Evolutionary conservation across 2,113 vertebrate genomes (phyloP), one percentile per base, ranked within the genome.

Genomic region (Apodemus speciosus): DNA sequence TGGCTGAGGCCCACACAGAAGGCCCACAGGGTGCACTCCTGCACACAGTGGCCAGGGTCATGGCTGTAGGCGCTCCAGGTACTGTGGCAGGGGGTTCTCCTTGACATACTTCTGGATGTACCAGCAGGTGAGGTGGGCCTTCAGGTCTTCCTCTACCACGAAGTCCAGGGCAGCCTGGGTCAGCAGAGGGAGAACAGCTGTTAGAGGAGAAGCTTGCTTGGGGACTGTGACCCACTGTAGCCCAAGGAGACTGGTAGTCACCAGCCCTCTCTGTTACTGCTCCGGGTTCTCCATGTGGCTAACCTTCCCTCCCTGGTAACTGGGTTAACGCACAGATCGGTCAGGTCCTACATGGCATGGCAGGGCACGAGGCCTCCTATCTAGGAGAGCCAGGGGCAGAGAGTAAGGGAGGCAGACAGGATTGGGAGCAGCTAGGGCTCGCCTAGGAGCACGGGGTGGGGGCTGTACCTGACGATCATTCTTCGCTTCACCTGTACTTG

Each of bases 81-180:
- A 99, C 96, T 99, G 99, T 1, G 99, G 99, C 96, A 99, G 98
- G 0, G 99, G 99, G 96, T 99, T 99, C 97, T 99, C 99, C 98
- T 99, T 99, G 95, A 99, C 98, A 0, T 99, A 99, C 94, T 99
- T 99, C 98, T 99, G 99, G 92, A 99, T 99, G 97, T 99, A 99
- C 99, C 99, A 99, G 97, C 99, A 99, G 0, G 99, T 99, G 97
- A 99, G 97, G 94, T 99, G 99, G 90, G 99, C 99, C 97, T 98
- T 99, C 97, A 99, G 98, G 96, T 99, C 99, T 97, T 99, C 99
- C 97, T 99, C 99, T 90, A 99, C 99, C 97, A 99, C 99, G 1
- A 99, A 99, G 96, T 99, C 99, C 99, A 99, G 98, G 92, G 99
- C 99, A 64, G 99, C 99, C 99, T 99, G 94, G 30, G 85, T 46